Base-by-base conservation (phyloP, 1,140 invertebrate genomes). In the Pissodes strobi region DNA sequence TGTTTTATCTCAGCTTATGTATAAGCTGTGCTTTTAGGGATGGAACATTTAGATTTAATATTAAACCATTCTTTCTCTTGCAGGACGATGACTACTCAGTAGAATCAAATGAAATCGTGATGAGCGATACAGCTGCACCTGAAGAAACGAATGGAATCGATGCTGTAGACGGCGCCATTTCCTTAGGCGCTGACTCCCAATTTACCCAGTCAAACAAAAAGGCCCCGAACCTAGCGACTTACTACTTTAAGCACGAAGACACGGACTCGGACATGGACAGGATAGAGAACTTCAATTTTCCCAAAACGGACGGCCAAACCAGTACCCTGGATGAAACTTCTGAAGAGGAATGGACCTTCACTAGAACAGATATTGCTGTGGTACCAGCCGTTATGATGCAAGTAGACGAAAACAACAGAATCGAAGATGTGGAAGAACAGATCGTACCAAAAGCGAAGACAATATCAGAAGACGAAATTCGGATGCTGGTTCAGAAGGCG, bases 201-300 rank as follows among this genome's bases (percentile, higher is more conserved):
- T 75, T 72, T 53, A 75, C 73, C 6, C 59, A 71, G 55, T 72
- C 74, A 8, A 87, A 90, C 77, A 80, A 89, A 63, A 89, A 88
- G 73, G 90, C 88, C 10, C 90, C 88, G 71, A 91, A 93, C 74
- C 87, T 86, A 71, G 91, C 86, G 60, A 90, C 87, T 51, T 92
- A 89, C 75, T 92, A 93, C 77, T 92, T 90, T 76, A 90, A 87
- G 77, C 91, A 93, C 76, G 82, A 85, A 73, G 91, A 94, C 73
- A 93, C 90, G 1, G 90, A 93, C 77, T 90, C 90, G 0, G 90
- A 92, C 59, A 79, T 72, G 73, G 76, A 71, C 66, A 79, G 69
- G 62, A 65, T 65, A 67, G 69, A 67, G 46, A 64, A 56, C 39
- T 65, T 57, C 43, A 73, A 65, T 76, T 80, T 61, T 46, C 66